Evolutionary conservation across 2,888 invertebrate species (phyloP).

Genomic region (Pristionchus arcanus): DNA sequence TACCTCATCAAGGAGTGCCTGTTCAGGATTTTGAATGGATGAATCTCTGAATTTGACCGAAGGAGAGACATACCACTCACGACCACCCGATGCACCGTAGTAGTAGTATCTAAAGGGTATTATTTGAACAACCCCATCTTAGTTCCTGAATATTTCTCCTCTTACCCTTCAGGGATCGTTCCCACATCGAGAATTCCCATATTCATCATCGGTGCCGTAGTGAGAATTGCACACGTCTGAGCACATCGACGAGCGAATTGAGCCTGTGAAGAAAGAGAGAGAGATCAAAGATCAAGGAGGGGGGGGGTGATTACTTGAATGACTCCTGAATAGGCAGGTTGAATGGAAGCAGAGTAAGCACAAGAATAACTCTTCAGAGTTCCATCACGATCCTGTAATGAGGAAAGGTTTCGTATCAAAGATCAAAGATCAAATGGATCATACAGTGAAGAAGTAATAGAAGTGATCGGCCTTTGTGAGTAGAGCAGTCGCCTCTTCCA

Average conservation of each 20-base stretch:
- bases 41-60: constrained; percentile 77
- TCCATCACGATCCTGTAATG: constrained; percentile 69
- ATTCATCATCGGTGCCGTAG: constrained; percentile 78
- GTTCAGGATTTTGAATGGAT: constrained; percentile 71
- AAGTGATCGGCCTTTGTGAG: constrained; percentile 77
- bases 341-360: constrained; percentile 77
- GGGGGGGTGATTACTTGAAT: constrained; percentile 72
- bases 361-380: constrained; percentile 79
- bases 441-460: constrained; percentile 78
- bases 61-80: constrained; percentile 79
- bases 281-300: background rate
- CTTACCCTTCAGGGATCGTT: constrained; percentile 71
- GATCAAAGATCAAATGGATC: background rate
- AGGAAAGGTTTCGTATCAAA: background rate
- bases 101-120: constrained; percentile 72
- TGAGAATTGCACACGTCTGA: constrained; percentile 78
- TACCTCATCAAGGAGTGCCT: constrained; percentile 71
- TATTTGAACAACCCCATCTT: background rate
- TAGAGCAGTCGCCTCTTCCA: constrained; percentile 69
- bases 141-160: too few species aligned
- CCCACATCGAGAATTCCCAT: constrained; percentile 75
- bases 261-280: constrained; percentile 62
- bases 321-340: constrained; percentile 79
- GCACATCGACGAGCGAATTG: constrained; percentile 79
- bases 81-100: constrained; percentile 79